Base-by-base conservation (phyloP, 2,113 vertebrate species). In the Aldabrachelys gigantea region DNA sequence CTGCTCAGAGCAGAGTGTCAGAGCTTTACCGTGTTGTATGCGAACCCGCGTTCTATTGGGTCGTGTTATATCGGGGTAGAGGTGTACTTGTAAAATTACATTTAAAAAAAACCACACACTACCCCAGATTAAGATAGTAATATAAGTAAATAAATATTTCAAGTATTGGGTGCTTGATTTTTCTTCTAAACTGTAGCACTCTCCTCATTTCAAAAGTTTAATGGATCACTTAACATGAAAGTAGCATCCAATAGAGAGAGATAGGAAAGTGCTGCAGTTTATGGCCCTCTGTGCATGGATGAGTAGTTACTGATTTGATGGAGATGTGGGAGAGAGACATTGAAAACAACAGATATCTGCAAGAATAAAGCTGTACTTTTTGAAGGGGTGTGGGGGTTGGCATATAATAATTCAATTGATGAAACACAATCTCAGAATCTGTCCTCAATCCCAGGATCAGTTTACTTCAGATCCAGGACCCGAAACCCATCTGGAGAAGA, bases 401-500 rank as follows among this genome's bases (percentile, higher is more conserved):
- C 22, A 49, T 13, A 84, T 44, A 76, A 69, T 35, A 7, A 38
- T 52, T 89, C 54, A 80, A 90, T 69, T 53, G 86, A 85, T 11
- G 19, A 84, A 87, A 91, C 81, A 25, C 49, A 93, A 44, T 10
- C 69, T 62, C 79, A 80, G 65, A 89, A 57, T 54, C 41, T 24
- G 50, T 17, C 44, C 90, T 50, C 25, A 35, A 84, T 27, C 25
- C 41, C 27, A 10, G 49, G 76, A 94, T 93, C 76, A 89, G 85
- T 31, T 85, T 89, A 82, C 92, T 91, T 96, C 44, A 90, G 93
- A 92, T 38, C 14, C 7, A 75, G 25, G 49, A 89, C 65, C 80
- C 82, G 21, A 82, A 82, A 90, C 52, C 75, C 21, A 93, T 1
- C 52, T 83, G 49, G 82, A n/a, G 89, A 65, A 87, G 31, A 91